Base-by-base conservation (phyloP, 2,888 invertebrate species). In the Aelia acuminata region DNA sequence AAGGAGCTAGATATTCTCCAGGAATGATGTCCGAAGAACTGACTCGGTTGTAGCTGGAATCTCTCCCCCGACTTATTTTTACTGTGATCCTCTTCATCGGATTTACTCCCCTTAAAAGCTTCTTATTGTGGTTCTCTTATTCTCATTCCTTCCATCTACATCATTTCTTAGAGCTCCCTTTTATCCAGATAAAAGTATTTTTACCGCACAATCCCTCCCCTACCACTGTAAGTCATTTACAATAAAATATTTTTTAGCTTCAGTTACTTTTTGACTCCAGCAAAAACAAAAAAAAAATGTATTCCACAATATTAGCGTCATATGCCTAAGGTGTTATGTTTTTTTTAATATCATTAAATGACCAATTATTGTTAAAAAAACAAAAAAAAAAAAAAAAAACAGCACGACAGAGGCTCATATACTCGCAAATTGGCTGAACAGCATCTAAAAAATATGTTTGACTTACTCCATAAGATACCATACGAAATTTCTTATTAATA, bases 101-200 rank as follows among this genome's bases (percentile, higher is more conserved):
- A 80, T 80, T 80, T 80, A 43, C 43, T 80, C 80, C 43, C 43
- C n/a, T 80, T 80, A 80, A 70, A 39, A 80, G 80, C 80, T 47
- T 47, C 80, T 47, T 80, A 80, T 80, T 47, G 39, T 80, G 80
- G 80, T 80, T 75, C 80, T 47, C 80, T 80, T 80, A 39, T 47
- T 80, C 80, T 43, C 80, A 80, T 43, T 43, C 43, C 80, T 80
- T 70, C 63, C 63, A 70, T 70, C 63, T 35, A 70, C 63, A 70
- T 70, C 63, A 70, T 70, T 70, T 70, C 63, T 70, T 70, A 70
- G 63, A 70, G 63, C 31, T 70, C 63, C 35, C 63, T 35, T 70
- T 31, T 35, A 70, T 70, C 63, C 63, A 18, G 31, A 70, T 35
- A 35, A 70, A 31, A 70, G 63, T 70, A 70, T 70, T 70, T 70